A percentile compares a stretch with the other conserved stretches of the same genome.
Evolutionary conservation across 2,113 vertebrate species (phyloP).

Genomic region (Apodemus sylvaticus): DNA sequence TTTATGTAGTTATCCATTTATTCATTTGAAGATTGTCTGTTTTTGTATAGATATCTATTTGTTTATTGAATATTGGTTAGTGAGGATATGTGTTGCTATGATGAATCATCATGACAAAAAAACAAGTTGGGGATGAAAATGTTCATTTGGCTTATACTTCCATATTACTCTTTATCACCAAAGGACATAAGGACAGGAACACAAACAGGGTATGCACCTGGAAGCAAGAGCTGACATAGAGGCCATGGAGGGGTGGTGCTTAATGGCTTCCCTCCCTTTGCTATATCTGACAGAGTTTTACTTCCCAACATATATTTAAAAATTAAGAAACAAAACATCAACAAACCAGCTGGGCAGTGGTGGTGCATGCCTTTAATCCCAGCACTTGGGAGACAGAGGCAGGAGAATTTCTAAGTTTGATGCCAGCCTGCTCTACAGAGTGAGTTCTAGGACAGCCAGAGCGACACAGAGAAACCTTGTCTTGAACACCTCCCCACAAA

Average conservation of each 20-base stretch:
- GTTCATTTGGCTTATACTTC: neutral
- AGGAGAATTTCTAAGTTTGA: no score
- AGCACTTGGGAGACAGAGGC: no score
- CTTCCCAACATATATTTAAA: neutral
- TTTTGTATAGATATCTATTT: neutral
- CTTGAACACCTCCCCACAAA: no score
- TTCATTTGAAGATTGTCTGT: neutral
- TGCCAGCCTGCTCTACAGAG: no score
- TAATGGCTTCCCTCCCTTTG: neutral
- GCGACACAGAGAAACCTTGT: no score
- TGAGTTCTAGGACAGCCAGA: no score
- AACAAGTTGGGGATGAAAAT: accelerated
- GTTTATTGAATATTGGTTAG: neutral
- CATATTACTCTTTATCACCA: neutral
- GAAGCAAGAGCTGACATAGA: neutral
- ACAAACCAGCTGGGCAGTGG: no score
- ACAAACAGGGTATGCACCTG: neutral
- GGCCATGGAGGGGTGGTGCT: neutral
- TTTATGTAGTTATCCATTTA: neutral
- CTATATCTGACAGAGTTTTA: neutral
- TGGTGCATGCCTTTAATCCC: no score
- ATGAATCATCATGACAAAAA: neutral
- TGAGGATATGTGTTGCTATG: neutral
- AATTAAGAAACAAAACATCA: neutral
- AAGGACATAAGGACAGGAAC: neutral